Conservation (phyloP, 2,113 vertebrate genomes). For the Bettongia penicillata region DNA sequence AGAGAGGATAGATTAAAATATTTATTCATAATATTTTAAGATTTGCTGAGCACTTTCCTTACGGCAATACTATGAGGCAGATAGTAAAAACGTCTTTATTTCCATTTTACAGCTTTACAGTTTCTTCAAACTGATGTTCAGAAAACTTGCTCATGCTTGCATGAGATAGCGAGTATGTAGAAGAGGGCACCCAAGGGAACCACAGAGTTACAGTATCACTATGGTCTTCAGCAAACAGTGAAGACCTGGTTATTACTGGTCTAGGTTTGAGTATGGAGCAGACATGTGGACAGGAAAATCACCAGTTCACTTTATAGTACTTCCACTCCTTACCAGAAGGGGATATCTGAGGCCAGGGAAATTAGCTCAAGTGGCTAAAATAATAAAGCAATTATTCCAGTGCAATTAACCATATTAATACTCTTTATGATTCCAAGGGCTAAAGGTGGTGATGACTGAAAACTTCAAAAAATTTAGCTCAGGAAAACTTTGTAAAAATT, state of each 20-base stretch:
- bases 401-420: conserved; percentile 41
- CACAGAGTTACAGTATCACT: background rate
- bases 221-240: background rate
- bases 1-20: background rate
- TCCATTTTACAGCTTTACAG: background rate
- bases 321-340: conserved; percentile 36
- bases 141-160: background rate
- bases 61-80: background rate
- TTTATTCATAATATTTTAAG: background rate
- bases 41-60: background rate
- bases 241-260: background rate
- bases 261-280: background rate
- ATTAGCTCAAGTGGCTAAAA: background rate
- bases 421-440: conserved; percentile 54
- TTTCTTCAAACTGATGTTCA: too few relatives aligned
- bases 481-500: conserved; percentile 31
- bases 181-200: background rate
- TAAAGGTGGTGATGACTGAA: conserved; percentile 48
- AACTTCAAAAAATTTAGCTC: conserved; percentile 34
- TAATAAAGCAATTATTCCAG: conserved; percentile 42
- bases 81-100: background rate
- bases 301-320: background rate
- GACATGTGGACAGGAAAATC: background rate
- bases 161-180: background rate
- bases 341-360: conserved; percentile 41